These are phyloP conservation scores for Andrena dorsata DNA, from an alignment of 2,888 invertebrate genomes.

Conservation along the genomic window DNA sequence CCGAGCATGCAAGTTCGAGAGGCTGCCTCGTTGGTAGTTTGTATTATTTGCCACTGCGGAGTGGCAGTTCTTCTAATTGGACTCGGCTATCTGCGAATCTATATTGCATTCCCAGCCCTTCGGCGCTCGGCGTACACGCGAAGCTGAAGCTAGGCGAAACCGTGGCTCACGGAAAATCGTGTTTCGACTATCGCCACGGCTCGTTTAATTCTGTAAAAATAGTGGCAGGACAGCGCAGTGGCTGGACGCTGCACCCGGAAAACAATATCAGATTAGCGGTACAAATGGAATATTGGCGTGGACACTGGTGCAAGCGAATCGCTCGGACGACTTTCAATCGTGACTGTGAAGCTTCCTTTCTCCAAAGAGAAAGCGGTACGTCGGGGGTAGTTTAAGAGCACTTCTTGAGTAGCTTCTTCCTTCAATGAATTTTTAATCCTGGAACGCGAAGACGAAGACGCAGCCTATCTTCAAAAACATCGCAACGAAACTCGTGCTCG, in stretches of 20 bases:
- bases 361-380: conserved; percentile 7
- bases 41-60: conserved; percentile 68
- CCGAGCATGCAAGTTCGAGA: conserved; percentile 59
- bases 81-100: conserved; percentile 77
- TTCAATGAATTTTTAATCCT: not conserved
- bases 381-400: not conserved
- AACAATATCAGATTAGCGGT: conserved; percentile 72
- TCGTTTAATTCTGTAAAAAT: conserved; percentile 73
- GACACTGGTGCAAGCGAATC: conserved; percentile 21
- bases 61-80: conserved; percentile 79
- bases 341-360: not conserved
- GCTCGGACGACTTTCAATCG: conserved; percentile 26
- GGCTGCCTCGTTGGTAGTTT: conserved; percentile 58
- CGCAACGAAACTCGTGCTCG: too few relatives aligned
- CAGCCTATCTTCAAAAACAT: too few relatives aligned
- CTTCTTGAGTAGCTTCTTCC: not conserved
- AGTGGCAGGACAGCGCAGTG: conserved; percentile 38
- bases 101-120: conserved; percentile 73
- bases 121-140: conserved; percentile 36
- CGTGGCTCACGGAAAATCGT: conserved; percentile 59
- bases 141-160: conserved; percentile 35
- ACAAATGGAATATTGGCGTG: conserved; percentile 58
- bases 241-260: conserved; percentile 44
- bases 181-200: conserved; percentile 63
- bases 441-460: too few relatives aligned